Base-by-base conservation (phyloP, 2,888 invertebrate species). In the Brenthis ino region DNA sequence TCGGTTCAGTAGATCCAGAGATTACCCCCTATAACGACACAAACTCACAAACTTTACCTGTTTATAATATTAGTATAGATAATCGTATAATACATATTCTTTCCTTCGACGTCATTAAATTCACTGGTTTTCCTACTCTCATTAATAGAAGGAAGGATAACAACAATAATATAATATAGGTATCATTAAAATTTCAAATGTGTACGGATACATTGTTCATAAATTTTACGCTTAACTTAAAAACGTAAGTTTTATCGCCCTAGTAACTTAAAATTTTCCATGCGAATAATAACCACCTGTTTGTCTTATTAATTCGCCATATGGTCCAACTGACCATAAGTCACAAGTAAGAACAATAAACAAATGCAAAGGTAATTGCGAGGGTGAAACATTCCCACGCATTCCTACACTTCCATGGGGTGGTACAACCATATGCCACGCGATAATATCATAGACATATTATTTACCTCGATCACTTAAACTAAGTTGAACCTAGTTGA, bases 311-410 rank as follows among this genome's bases (percentile, higher is more conserved):
- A 67, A 64, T 69, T 70, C 72, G 79, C 79, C 90, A 90, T 89
- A 87, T 90, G 88, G 88, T 77, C 76, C 71, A 76, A 80, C 78
- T 85, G 87, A 84, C 90, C 91, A 91, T 91, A 91, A 91, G 90
- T 89, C 90, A 91, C 91, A 84, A 80, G 82, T 79, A 79, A 84
- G 83, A 84, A 85, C 76, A 74, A 82, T 84, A 85, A 79, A 83
- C 80, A 78, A 77, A 75, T 72, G 69, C 71, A 64, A 80, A 77
- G 77, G 75, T 75, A 82, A 85, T 85, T 86, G 83, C 83, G 80
- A 81, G 84, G 91, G 90, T 89, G 88, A 85, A 67, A 68, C 70
- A 76, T 92, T 91, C 91, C 91, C 91, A 91, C 91, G 88, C 88
- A 90, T 91, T 87, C 87, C 89, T 80, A 80, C 82, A 81, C 87